These are phyloP conservation scores for Microtus oregoni DNA, from an alignment of 2,113 vertebrate genomes.

Conservation along the genomic window DNA sequence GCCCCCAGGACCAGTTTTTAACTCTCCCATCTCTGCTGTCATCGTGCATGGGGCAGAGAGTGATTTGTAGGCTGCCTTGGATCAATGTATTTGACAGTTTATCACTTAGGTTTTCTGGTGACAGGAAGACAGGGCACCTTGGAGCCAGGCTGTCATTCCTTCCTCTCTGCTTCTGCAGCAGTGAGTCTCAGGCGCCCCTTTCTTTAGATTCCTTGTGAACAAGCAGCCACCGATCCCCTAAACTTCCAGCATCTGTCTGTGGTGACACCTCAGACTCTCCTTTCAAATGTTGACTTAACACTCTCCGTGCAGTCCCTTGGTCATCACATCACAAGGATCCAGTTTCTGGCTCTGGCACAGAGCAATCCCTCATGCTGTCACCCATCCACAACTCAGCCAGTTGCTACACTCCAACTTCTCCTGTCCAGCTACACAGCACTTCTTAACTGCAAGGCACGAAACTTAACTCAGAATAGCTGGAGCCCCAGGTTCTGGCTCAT, in stretches of 20 bases:
- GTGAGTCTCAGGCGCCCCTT: neutral
- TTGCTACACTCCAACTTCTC: neutral
- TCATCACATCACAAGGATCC: neutral
- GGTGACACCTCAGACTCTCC: neutral
- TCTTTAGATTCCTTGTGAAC: conserved; percentile 1
- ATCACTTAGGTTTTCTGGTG: neutral
- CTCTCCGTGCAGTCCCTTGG: neutral
- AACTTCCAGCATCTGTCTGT: neutral
- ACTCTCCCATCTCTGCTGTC: neutral
- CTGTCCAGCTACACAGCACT: neutral
- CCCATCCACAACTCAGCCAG: neutral
- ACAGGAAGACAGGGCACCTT: neutral
- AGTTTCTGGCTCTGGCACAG: neutral
- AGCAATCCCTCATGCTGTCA: neutral
- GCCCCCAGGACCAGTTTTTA: neutral
- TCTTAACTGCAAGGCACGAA: neutral
- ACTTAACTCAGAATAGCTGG: conserved; percentile 55
- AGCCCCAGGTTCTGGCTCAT: conserved; percentile 3
- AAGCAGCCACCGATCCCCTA: neutral
- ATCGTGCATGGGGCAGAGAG: neutral
- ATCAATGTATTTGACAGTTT: neutral
- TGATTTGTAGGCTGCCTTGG: neutral
- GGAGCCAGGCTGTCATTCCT: neutral
- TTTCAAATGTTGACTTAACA: neutral
- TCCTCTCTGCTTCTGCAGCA: neutral